Evolutionary conservation across 2,888 invertebrate species (phyloP), one percentile per base, ranked within the genome.

Genomic region (Operophtera brumata): DNA sequence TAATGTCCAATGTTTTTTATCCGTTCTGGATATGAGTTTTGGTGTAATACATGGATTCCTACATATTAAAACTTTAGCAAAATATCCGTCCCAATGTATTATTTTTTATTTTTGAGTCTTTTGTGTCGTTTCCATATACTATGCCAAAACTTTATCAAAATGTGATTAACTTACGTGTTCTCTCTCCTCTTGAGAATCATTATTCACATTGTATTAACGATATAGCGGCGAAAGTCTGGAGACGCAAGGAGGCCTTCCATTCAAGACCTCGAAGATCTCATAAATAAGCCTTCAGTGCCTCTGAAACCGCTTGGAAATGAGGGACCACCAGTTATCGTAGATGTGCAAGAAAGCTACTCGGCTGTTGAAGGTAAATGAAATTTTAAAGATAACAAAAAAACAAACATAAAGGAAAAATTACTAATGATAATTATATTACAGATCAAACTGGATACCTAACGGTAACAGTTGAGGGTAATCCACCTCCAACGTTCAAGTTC

Each of bases 401-500:
- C 43, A 54, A 37, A 7, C 7, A 36, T 1, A 35, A 20, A 42
- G 28, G 39, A 12, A 2, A 10, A 2, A 25, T 20, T 35, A 56
- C 36, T 40, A 39, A 39, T 36, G 1, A 9, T 35, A 20, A 30
- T 10, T 14, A 42, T 20, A 20, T 57, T 52, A 12, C 84, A 97
- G 98, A 97, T 91, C 94, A 95, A 91, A 96, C 96, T 75, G 98
- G 96, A 48, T 97, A 97, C 85, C 94, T 99, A 78, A 96, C 96
- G 54, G 95, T 98, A 51, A 94, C 95, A 86, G 95, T 99, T 65
- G 97, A 98, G 86, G 98, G 99, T 78, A 95, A 96, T 76, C 98
- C 99, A 43, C 94, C 96, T 49, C 99, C 99, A 4, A 96, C 96
- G 14, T 97, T 99, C 90, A 97, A 96, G 84, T 98, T 97, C 91